Evolutionary conservation across 2,888 invertebrate genomes (phyloP), one percentile per base, ranked within the genome.

Genomic region (Tanypteryx hageni): DNA sequence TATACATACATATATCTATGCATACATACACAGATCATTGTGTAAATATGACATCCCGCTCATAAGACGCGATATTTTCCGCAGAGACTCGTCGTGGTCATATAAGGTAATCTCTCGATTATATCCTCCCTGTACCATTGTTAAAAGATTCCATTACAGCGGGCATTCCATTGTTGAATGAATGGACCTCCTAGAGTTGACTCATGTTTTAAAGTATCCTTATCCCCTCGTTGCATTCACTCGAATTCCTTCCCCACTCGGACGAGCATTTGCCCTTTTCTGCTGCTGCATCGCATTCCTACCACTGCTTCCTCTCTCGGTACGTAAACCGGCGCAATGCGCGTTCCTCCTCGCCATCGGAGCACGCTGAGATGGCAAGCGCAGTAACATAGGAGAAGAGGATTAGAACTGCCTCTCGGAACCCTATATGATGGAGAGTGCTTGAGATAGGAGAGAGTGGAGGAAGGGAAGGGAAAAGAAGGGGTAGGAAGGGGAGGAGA

Each of bases 81-180:
- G 76, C 11, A 76, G 27, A 76, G 76, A 76, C 22, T 27, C 27
- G 22, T 27, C 27, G 22, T 76, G 27, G 76, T 76, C 76, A 27
- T 76, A 76, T 76, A 76, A 76, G 76, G 76, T 76, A 76, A 22
- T 22, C 27, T 22, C 76, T 13, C 22, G 76, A 76, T 27, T 76
- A 76, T 27, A 27, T 76, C 89, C 61, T 89, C 89, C 44, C 44
- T 89, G 16, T 68, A 64, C 64, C 89, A 89, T 89, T 89, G 89
- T 89, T 89, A 89, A 89, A 22, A 61, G 89, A 68, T 68, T 89
- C 89, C 68, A 89, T 89, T 89, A 89, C 89, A 64, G 31, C 68
- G 59, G 44, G 59, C 89, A 89, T 68, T 89, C 64, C 68, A 44
- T 64, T 89, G 89, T 89, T 44, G 89, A 64, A 61, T 61, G 68